A percentile compares a stretch with the other conserved stretches of the same genome.
Evolutionary conservation across 2,113 vertebrate species (phyloP).

Genomic region (Pagrus major): DNA sequence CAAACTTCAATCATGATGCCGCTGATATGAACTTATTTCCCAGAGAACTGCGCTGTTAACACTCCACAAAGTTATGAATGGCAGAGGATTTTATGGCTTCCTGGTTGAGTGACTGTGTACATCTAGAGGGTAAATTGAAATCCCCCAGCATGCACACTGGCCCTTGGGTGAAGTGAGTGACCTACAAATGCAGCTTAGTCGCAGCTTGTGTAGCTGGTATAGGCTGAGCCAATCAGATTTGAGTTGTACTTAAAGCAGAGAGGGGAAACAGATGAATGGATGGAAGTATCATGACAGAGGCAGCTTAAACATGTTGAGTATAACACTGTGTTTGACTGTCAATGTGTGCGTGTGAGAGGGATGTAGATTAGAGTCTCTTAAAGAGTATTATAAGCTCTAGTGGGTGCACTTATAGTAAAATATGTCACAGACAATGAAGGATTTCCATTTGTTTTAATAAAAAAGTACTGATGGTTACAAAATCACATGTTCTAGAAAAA

Average conservation of each 20-base stretch:
- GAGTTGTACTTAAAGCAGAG: slow-evolving; percentile 51
- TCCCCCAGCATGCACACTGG: slow-evolving; percentile 59
- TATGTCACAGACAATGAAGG: background rate
- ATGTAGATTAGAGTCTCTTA: background rate
- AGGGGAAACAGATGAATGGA: slow-evolving; percentile 62
- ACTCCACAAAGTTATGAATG: slow-evolving; percentile 61
- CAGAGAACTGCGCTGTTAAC: background rate
- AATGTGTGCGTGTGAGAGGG: slow-evolving; percentile 1
- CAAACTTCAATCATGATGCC: background rate
- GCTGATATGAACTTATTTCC: background rate
- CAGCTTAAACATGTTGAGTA: slow-evolving; percentile 27
- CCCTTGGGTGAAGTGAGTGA: slow-evolving; percentile 65
- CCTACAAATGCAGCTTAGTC: slow-evolving; percentile 77
- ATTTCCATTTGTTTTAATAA: slow-evolving; percentile 57
- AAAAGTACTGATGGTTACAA: slow-evolving; percentile 66
- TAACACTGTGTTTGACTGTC: slow-evolving; percentile 16
- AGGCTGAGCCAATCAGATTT: slow-evolving; percentile 66
- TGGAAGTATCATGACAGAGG: slow-evolving; percentile 45
- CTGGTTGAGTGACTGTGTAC: slow-evolving; percentile 62
- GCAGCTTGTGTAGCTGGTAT: slow-evolving; percentile 47
- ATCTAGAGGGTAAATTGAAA: slow-evolving; percentile 61
- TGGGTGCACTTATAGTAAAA: background rate
- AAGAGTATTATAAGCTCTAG: slow-evolving; percentile 1
- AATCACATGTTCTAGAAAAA: slow-evolving; percentile 43
- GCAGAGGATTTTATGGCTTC: slow-evolving; percentile 51